These are phyloP conservation scores for Synanthedon andrenaeformis DNA, from an alignment of 2,888 invertebrate genomes.

Conservation along the genomic window DNA sequence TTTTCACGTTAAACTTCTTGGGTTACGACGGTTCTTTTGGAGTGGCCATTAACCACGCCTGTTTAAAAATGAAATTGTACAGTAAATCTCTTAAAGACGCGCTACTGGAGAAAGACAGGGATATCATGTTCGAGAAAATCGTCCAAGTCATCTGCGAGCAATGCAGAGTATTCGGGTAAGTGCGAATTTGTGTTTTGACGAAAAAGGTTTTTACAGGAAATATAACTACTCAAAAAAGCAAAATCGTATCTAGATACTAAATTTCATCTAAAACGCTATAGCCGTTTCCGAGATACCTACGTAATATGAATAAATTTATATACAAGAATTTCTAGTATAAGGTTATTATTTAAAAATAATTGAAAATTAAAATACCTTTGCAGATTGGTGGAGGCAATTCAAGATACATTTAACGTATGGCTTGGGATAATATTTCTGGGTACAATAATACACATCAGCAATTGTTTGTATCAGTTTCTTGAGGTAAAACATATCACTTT, in stretches of 20 bases:
- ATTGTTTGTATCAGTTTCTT: constrained; percentile 35
- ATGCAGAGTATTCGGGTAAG: constrained; percentile 28
- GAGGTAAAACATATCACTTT: constrained; percentile 23
- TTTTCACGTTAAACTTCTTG: constrained; percentile 27
- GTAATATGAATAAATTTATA: too few relatives aligned
- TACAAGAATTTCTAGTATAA: too few relatives aligned
- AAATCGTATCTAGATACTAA: too few relatives aligned
- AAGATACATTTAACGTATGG: constrained; percentile 42
- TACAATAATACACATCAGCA: constrained; percentile 43
- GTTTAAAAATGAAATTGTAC: constrained; percentile 36
- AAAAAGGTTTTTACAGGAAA: too few relatives aligned
- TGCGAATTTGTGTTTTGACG: too few relatives aligned
- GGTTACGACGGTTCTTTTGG: constrained; percentile 45
- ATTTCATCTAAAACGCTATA: too few relatives aligned
- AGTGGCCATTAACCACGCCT: constrained; percentile 34
- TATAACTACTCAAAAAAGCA: too few relatives aligned
- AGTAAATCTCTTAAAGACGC: constrained; percentile 32
- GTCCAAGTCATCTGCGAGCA: constrained; percentile 32
- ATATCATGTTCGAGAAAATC: constrained; percentile 12
- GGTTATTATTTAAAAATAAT: too few relatives aligned
- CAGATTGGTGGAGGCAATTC: constrained; percentile 34
- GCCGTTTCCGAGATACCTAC: too few relatives aligned
- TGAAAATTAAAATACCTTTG: background rate
- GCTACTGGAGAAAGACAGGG: constrained; percentile 7
- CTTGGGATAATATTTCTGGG: constrained; percentile 31